Evolutionary conservation across 2,797 vertebrate genomes (phyloP).

Genomic region (Glyptemys insculpta): DNA sequence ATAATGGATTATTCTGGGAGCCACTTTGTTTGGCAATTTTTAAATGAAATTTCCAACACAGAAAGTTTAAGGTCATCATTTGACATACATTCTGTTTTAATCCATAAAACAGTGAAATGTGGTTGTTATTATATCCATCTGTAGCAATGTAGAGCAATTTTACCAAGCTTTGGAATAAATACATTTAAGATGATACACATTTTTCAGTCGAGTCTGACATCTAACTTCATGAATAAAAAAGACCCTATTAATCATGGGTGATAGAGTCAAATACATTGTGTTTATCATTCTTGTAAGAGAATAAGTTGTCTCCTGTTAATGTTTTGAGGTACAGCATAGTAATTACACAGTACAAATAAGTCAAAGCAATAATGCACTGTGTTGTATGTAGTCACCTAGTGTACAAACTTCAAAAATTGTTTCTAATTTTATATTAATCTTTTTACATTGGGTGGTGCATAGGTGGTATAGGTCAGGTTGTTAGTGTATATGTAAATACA

Average conservation of each 20-base stretch:
- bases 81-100: conserved; percentile 73
- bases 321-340: conserved; percentile 52
- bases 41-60: conserved; percentile 71
- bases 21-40: conserved; percentile 65
- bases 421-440: conserved; percentile 17
- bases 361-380: conserved; percentile 3
- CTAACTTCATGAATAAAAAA: conserved; percentile 81
- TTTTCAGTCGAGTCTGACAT: conserved; percentile 79
- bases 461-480: neutral
- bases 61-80: conserved; percentile 74
- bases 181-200: conserved; percentile 75
- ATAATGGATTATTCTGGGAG: conserved; percentile 44
- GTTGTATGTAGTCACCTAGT: neutral
- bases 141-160: conserved; percentile 67
- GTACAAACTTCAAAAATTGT: neutral
- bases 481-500: neutral
- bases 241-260: conserved; percentile 74
- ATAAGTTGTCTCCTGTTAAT: conserved; percentile 59
- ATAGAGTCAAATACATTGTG: conserved; percentile 64
- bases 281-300: conserved; percentile 73
- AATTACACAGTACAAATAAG: conserved; percentile 59
- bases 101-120: conserved; percentile 72
- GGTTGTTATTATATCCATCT: conserved; percentile 71
- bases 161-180: conserved; percentile 78
- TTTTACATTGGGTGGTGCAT: neutral